Conservation (phyloP, 2,113 vertebrate species). For the Stigmatopora argus region DNA sequence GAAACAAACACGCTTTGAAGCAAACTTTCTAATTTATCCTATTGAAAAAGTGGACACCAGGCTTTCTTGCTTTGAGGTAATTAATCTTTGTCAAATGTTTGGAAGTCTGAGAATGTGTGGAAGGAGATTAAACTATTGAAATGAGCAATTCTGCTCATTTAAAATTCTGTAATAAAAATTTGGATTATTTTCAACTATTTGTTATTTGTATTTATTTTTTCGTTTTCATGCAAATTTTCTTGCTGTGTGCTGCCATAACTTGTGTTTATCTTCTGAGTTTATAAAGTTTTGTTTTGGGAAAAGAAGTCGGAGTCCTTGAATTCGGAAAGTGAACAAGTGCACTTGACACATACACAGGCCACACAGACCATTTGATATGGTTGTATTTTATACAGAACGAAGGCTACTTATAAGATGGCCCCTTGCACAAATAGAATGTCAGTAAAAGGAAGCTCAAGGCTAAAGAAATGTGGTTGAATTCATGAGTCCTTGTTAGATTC, state of each 20-base stretch:
- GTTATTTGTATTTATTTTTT: not conserved
- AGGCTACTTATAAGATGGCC: constrained; percentile 10
- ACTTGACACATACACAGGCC: not conserved
- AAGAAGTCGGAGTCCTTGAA: not conserved
- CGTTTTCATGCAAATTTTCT: not conserved
- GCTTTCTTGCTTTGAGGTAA: not conserved
- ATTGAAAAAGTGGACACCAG: not conserved
- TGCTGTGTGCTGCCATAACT: not conserved
- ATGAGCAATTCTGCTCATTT: constrained; percentile 57
- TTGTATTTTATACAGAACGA: constrained; percentile 9
- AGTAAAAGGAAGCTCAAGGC: constrained; percentile 1
- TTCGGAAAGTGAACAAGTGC: constrained; percentile 4
- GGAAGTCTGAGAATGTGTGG: constrained; percentile 53
- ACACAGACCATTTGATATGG: constrained; percentile 2
- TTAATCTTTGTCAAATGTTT: constrained; percentile 51
- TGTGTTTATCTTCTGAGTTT: not conserved
- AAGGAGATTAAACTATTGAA: constrained; percentile 59
- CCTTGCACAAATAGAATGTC: not conserved
- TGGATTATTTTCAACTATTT: constrained; percentile 62
- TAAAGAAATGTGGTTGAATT: constrained; percentile 13
- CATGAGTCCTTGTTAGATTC: constrained; percentile 17
- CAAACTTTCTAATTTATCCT: not conserved
- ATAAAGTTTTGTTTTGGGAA: not conserved
- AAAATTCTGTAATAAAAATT: constrained; percentile 64
- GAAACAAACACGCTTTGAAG: constrained; percentile 56